Percentiles rank a stretch among this genome's conserved stretches.
phyloP scores from a whole-genome alignment of 2,113 vertebrate genomes.

The Vulpes lagopus region DNA sequence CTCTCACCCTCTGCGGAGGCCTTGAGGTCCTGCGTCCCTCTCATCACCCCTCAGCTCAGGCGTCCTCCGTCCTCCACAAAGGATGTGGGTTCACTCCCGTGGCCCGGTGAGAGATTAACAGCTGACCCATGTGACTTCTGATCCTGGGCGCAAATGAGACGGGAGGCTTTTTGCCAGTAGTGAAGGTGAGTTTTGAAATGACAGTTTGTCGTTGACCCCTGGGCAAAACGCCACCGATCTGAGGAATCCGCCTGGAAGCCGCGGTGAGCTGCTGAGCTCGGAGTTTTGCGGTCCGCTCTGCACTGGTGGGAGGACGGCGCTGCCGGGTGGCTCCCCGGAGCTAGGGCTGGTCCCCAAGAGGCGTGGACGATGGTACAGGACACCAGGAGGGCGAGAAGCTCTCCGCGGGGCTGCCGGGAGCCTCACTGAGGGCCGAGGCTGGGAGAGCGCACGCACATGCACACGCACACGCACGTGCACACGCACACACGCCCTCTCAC shows the following conservation, averaged over 20 bases:
- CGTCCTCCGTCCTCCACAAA: neutral
- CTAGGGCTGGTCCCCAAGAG: neutral
- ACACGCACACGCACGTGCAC: neutral
- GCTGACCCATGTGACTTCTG: neutral
- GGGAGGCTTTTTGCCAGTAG: neutral
- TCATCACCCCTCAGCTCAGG: accelerated
- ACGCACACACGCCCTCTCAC: neutral
- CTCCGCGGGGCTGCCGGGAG: neutral
- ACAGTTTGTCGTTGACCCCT: neutral
- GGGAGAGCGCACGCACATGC: neutral
- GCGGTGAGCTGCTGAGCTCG: accelerated
- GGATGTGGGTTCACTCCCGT: accelerated
- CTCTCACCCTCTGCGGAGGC: accelerated
- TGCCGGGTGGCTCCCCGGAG: neutral
- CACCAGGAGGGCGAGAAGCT: neutral
- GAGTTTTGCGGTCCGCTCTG: neutral
- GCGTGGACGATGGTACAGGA: neutral
- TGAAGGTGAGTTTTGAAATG: neutral
- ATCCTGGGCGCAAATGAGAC: neutral
- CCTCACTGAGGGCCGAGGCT: neutral
- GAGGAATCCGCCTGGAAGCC: accelerated
- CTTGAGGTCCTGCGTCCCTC: neutral
- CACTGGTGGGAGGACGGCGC: neutral
- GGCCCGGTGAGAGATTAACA: neutral
- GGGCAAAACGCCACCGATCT: neutral